phyloP scores from a whole-genome alignment of 2,888 invertebrate species.

The Conistra vaccinii region DNA sequence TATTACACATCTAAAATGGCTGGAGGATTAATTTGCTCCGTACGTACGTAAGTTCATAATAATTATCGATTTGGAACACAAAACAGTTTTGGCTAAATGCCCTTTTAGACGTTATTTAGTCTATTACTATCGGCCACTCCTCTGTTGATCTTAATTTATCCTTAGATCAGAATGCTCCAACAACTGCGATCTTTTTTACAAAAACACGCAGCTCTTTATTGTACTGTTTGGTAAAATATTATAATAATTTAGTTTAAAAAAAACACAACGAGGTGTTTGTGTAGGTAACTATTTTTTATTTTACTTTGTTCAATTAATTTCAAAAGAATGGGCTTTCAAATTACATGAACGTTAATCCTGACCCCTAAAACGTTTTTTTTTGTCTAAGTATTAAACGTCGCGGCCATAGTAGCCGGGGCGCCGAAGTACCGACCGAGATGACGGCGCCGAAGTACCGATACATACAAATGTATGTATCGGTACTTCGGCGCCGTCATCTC shows the following conservation, averaged over 20 bases:
- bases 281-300: background rate
- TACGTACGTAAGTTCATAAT: background rate
- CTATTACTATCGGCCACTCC: background rate
- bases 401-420: too few relatives aligned
- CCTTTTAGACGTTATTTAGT: background rate
- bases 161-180: background rate
- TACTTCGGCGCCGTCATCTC: too few relatives aligned
- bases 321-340: background rate
- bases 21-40: background rate
- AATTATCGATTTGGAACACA: slow-evolving; percentile 31
- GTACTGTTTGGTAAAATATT: background rate
- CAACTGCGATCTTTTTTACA: background rate
- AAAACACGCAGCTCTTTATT: background rate
- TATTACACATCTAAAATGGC: background rate
- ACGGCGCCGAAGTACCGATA: too few relatives aligned
- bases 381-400: too few relatives aligned
- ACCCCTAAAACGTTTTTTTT: too few relatives aligned
- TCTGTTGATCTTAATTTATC: background rate
- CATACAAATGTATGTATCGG: too few relatives aligned
- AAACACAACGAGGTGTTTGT: background rate
- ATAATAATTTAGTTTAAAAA: background rate
- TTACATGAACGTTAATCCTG: too few relatives aligned
- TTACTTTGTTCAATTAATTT: background rate
- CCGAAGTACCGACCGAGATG: too few relatives aligned
- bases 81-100: slow-evolving; percentile 2